Conservation (phyloP, 2,113 vertebrate genomes). For the Boleophthalmus pectinirostris region DNA sequence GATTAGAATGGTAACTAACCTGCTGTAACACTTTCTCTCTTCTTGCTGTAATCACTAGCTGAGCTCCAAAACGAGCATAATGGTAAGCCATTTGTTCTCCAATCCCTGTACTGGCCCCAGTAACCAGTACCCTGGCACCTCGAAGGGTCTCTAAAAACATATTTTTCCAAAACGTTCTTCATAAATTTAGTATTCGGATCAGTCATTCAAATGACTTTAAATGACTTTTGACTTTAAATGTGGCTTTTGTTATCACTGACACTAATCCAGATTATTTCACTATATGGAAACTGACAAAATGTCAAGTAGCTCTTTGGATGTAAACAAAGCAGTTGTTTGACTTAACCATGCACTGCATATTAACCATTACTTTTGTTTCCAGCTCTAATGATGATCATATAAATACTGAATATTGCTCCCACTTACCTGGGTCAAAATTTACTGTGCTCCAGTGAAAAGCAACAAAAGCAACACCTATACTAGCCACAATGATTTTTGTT, state of each 20-base stretch:
- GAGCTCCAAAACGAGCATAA: slow-evolving; percentile 81
- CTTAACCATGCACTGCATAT: neutral
- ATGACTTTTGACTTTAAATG: too few species aligned
- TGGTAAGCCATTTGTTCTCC: slow-evolving; percentile 88
- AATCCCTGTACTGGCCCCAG: slow-evolving; percentile 85
- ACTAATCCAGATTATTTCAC: slow-evolving; percentile 17
- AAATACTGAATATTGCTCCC: neutral
- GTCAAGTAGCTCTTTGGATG: neutral
- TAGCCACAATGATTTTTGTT: slow-evolving; percentile 47
- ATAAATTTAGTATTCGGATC: neutral
- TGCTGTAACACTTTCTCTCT: slow-evolving; percentile 79
- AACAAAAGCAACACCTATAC: slow-evolving; percentile 52
- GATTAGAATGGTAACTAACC: slow-evolving; percentile 64
- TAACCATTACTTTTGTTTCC: neutral
- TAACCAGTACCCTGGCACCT: slow-evolving; percentile 81
- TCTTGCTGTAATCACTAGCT: slow-evolving; percentile 84
- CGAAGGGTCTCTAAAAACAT: slow-evolving; percentile 73
- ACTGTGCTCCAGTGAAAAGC: slow-evolving; percentile 63
- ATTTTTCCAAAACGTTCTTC: neutral
- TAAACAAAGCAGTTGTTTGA: neutral
- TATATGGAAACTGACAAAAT: neutral
- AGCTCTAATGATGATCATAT: neutral
- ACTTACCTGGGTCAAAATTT: slow-evolving; percentile 69
- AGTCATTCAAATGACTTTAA: too few species aligned
- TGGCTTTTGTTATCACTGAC: neutral